Base-by-base conservation (phyloP, 2,113 vertebrate genomes). In the Cygnus atratus region DNA sequence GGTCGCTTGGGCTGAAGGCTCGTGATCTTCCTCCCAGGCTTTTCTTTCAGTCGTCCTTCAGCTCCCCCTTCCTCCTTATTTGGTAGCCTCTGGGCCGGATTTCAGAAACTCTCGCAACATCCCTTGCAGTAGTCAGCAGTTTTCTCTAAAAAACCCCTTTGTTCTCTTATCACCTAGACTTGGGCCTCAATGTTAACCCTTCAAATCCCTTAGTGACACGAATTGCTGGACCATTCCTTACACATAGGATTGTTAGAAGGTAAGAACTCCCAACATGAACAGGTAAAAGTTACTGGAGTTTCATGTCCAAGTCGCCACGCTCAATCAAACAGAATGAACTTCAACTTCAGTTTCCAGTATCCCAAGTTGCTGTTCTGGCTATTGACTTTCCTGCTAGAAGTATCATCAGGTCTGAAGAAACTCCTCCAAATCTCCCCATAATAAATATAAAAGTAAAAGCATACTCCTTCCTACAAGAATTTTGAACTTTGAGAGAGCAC, bases 191-290 rank as follows among this genome's bases (percentile, higher is more conserved):
- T 39, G 39, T 39, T 39, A 39, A 39, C 39, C 39, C 39, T 39
- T 39, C 39, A 39, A 39, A 39, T 39, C 39, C 39, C 39, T 39
- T 39, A 39, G 39, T 39, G 39, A 39, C 39, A 39, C 39, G 39
- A 39, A 39, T 39, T 39, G 39, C 39, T 39, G 39, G 39, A 39
- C 39, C 39, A 39, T 39, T 39, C 39, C 39, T 39, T 39, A 39
- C 39, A 39, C 39, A 39, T 11, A 62, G 21, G 9, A 67, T 58
- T 1, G 0, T 21, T 41, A 65, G 41, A 17, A 48, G 0, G 3
- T 50, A 78, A 48, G 48, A 76, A 68, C 44, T 1, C 1, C 29
- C 37, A 24, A 22, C 24, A 44, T 22, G 44, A 70, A 33, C 0
- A 84, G 26, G 21, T 24, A 62, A 52, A 76, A 87, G 11, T 33